Evolutionary conservation across 2,888 invertebrate species (phyloP), one percentile per base, ranked within the genome.

Genomic region (Chelonus formosanus): DNA sequence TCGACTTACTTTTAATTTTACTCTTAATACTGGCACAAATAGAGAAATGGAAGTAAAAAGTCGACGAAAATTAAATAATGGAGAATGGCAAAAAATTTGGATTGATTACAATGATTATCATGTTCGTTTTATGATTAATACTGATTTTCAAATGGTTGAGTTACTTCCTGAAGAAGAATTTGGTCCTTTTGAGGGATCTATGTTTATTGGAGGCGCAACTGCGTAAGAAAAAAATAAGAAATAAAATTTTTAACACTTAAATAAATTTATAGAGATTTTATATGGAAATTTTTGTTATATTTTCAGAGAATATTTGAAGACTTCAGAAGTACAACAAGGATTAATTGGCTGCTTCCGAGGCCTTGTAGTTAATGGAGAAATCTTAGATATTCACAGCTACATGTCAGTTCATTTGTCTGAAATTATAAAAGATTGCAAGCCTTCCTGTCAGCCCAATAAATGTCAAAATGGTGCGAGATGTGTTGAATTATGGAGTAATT

Each of bases 71-170:
- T 86, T 97, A 56, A 96, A 96, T 81, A 93, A 93, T 59, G 97
- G 96, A 1, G 95, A 96, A 82, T 97, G 97, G 97, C 97, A 97
- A 84, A 95, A 96, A 85, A 91, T 97, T 71, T 94, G 95, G 93
- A 94, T 97, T 69, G 96, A 97, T 86, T 95, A 96, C 82, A 96
- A 96, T 85, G 92, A 93, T 81, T 94, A 96, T 84, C 96, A 96
- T 82, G 95, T 96, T 44, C 86, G 96, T 70, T 95, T 96, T 80
- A 95, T 95, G 92, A 91, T 96, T 72, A 96, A 96, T 80, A 93
- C 93, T 44, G 93, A 95, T 79, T 92, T 90, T 78, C 91, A 92
- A 86, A 95, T 95, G 93, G 90, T 95, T 32, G 92, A 95, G 84
- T 85, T 96, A 65, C 85, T 92, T 73, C 88, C 92, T 7, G 94